A percentile compares a stretch with the other conserved stretches of the same genome.
phyloP scores from a whole-genome alignment of 2,113 vertebrate genomes.

The Carassius auratus region DNA sequence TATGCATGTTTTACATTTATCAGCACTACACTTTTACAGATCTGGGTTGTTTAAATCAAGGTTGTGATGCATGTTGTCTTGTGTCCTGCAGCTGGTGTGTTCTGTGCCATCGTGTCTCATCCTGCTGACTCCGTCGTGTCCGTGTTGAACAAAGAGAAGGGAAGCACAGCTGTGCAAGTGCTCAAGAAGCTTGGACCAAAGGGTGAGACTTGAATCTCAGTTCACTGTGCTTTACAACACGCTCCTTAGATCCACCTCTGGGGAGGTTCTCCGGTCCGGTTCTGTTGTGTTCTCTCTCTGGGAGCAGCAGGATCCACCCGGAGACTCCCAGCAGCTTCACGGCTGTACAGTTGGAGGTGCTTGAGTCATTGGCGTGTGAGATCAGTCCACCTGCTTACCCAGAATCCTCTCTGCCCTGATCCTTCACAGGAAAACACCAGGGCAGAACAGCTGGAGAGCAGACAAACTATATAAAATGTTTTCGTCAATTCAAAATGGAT shows the following conservation, averaged over 20 bases:
- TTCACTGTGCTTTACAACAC: slow-evolving; percentile 63
- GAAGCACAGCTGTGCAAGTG: slow-evolving; percentile 83
- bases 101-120: slow-evolving; percentile 86
- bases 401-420: slow-evolving; percentile 62
- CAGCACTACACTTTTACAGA: neutral
- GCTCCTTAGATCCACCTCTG: slow-evolving; percentile 92
- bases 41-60: neutral
- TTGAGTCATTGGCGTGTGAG: slow-evolving; percentile 93
- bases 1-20: neutral
- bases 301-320: slow-evolving; percentile 76
- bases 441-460: slow-evolving; percentile 78
- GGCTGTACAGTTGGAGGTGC: slow-evolving; percentile 88
- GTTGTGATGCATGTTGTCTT: neutral
- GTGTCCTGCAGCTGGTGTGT: slow-evolving; percentile 79
- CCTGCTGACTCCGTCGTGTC: slow-evolving; percentile 87
- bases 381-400: slow-evolving; percentile 82
- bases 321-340: slow-evolving; percentile 80
- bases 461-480: slow-evolving; percentile 66
- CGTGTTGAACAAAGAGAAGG: slow-evolving; percentile 89
- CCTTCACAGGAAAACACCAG: slow-evolving; percentile 58
- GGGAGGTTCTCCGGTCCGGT: slow-evolving; percentile 75
- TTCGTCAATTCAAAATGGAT: slow-evolving; percentile 75
- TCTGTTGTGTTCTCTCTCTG: slow-evolving; percentile 70
- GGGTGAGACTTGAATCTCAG: slow-evolving; percentile 66
- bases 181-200: slow-evolving; percentile 82